These are phyloP conservation scores for Myrmecobius fasciatus DNA, from an alignment of 2,113 vertebrate genomes.

Conservation along the genomic window DNA sequence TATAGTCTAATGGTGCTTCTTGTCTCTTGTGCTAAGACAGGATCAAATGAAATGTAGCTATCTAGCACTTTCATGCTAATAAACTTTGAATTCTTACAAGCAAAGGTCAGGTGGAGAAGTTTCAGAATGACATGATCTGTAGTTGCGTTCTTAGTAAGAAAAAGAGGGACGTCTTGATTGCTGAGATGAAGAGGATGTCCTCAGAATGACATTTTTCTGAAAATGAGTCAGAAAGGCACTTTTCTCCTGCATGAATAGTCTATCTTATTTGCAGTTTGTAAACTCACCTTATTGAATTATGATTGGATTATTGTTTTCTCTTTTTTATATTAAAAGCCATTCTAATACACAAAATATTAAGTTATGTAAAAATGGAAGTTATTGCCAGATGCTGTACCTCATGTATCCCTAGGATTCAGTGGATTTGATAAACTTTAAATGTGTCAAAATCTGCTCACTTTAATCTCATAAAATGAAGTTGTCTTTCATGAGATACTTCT, in stretches of 20 bases:
- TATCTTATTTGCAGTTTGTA: background rate
- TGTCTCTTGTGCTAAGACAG: background rate
- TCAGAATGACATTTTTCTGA: conserved; percentile 11
- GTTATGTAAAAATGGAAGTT: background rate
- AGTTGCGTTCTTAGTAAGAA: background rate
- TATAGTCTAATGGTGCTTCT: background rate
- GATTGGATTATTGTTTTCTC: background rate
- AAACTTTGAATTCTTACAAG: background rate
- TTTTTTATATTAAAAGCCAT: background rate
- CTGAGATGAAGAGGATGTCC: background rate
- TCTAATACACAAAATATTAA: background rate
- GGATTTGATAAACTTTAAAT: conserved; percentile 9
- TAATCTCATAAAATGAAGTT: conserved; percentile 1
- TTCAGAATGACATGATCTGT: conserved; percentile 17
- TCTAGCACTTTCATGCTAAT: background rate
- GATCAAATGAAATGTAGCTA: background rate
- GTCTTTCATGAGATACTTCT: conserved; percentile 1
- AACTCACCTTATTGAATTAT: conserved; percentile 6
- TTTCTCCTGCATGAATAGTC: background rate
- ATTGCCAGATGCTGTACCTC: background rate
- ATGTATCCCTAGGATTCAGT: background rate
- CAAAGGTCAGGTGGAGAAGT: background rate
- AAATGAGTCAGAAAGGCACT: conserved; percentile 16
- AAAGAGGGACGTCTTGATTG: background rate
- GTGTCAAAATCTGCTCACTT: background rate